Evolutionary conservation across 2,113 vertebrate species (phyloP), one percentile per base, ranked within the genome.

Genomic region (Ascaphus truei): DNA sequence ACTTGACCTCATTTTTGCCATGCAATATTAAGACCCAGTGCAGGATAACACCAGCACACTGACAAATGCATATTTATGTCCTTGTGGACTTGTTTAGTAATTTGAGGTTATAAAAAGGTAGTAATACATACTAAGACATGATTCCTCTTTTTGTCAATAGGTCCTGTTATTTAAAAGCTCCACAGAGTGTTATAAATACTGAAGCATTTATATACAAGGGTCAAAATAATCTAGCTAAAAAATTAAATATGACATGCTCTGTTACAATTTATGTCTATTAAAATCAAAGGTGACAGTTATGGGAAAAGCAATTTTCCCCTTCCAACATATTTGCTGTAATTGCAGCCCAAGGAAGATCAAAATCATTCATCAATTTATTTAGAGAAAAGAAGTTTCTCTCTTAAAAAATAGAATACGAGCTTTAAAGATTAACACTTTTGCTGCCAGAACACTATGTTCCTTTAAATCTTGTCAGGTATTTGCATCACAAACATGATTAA

Each of bases 221-320:
- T 33, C 69, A 72, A 66, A 75, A 61, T 26, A 72, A 60, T 66
- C 57, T 64, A 72, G 29, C 73, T 65, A 13, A 51, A 76, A 75
- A 77, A 81, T 67, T 62, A 1, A 75, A 29, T 61, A 71, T 72
- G 61, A 34, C 59, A 77, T 23, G 74, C 60, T 76, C 82, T 72
- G 15, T 63, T 73, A 39, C 47, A 76, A 77, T 59, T 68, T 62
- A 76, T 55, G 61, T 73, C 36, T 62, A 65, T 57, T 76, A 63
- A 75, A 72, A 77, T 76, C 68, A 63, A 77, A 86, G 27, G 13
- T 69, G 62, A 73, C 66, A 66, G 57, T 73, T 65, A 68, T 48
- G 71, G 72, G 74, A 80, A 76, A 80, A 16, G 55, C 27, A 51
- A n/a, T 73, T 7, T 74, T 73, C 79, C 61, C 52, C 36, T 51